A percentile compares a stretch with the other conserved stretches of the same genome.
Evolutionary conservation across 92 coral and sea anemone species (phyloP).

Genomic region (Porites evermanni): DNA sequence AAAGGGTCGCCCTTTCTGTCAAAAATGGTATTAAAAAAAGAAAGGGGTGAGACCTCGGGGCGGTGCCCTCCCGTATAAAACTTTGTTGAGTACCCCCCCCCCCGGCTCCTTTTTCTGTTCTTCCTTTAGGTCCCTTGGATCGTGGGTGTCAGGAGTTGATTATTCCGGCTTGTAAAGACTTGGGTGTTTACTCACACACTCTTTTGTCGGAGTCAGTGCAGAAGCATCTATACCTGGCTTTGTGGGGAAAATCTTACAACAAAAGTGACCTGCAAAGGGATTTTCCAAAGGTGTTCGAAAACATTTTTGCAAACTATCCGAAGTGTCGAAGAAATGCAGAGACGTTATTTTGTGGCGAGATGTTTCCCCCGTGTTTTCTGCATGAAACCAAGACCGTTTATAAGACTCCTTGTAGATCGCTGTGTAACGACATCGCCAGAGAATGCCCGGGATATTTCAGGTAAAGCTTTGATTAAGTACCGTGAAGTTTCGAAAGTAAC

Average conservation of each 20-base stretch:
- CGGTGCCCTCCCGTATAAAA: too few species aligned
- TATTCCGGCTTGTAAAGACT: conserved; percentile 62
- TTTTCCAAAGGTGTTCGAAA: background rate
- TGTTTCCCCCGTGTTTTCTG: conserved; percentile 77
- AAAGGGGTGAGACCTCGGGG: too few species aligned
- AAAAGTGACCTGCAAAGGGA: background rate
- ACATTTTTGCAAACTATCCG: background rate
- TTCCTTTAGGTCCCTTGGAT: conserved; percentile 40
- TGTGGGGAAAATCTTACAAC: conserved; percentile 10
- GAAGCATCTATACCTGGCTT: conserved; percentile 2
- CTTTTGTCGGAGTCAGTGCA: conserved; percentile 43
- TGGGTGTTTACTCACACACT: conserved; percentile 62
- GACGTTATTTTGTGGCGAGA: conserved; percentile 67
- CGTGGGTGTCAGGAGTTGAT: conserved; percentile 62
- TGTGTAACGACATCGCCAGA: conserved; percentile 38
- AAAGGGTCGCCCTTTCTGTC: too few species aligned
- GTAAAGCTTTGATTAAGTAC: too few species aligned
- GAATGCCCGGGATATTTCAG: conserved; percentile 34
- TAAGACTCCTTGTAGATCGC: conserved; percentile 54
- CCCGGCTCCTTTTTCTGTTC: background rate
- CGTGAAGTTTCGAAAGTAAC: too few species aligned
- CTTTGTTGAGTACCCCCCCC: too few species aligned
- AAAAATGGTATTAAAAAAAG: too few species aligned
- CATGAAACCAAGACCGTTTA: conserved; percentile 36
- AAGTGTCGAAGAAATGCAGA: conserved; percentile 51